Conservation (phyloP, 1,140 invertebrate genomes). For the Planococcus citri region DNA sequence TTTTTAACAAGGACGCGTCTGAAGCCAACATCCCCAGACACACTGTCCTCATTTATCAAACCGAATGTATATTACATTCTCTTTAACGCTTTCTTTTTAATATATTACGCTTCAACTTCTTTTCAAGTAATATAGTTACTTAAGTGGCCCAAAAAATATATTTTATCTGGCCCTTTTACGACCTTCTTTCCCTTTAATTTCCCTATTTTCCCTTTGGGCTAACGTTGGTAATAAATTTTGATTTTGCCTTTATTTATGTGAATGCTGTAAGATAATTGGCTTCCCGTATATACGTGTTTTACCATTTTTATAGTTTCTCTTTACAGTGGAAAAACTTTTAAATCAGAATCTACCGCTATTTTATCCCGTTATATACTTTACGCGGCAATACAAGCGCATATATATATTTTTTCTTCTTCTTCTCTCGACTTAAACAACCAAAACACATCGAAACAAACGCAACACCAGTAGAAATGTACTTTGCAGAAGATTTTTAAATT, state of each 20-base stretch:
- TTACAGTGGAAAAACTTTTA: slow-evolving; percentile 16
- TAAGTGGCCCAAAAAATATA: slow-evolving; percentile 18
- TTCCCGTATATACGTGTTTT: slow-evolving; percentile 18
- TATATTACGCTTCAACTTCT: slow-evolving; percentile 20
- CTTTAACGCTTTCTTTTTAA: slow-evolving; percentile 19
- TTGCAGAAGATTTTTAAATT: background rate
- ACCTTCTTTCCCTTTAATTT: slow-evolving; percentile 18
- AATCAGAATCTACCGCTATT: slow-evolving; percentile 19
- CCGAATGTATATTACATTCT: slow-evolving; percentile 19
- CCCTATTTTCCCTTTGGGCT: slow-evolving; percentile 17
- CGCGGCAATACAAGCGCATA: background rate
- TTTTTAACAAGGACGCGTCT: slow-evolving; percentile 19
- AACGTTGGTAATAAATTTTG: slow-evolving; percentile 19
- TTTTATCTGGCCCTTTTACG: slow-evolving; percentile 18
- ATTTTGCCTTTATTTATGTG: slow-evolving; percentile 18
- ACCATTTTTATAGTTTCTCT: slow-evolving; percentile 19
- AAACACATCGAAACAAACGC: too few species aligned
- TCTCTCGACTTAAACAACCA: too few species aligned
- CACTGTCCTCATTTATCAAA: slow-evolving; percentile 20
- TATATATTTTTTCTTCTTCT: too few species aligned
- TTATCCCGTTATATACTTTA: slow-evolving; percentile 13
- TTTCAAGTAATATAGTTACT: slow-evolving; percentile 20
- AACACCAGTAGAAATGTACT: background rate
- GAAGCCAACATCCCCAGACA: slow-evolving; percentile 19
- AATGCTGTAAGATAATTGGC: slow-evolving; percentile 18